Conservation (phyloP, 1,140 invertebrate genomes). For the Planococcus citri region DNA sequence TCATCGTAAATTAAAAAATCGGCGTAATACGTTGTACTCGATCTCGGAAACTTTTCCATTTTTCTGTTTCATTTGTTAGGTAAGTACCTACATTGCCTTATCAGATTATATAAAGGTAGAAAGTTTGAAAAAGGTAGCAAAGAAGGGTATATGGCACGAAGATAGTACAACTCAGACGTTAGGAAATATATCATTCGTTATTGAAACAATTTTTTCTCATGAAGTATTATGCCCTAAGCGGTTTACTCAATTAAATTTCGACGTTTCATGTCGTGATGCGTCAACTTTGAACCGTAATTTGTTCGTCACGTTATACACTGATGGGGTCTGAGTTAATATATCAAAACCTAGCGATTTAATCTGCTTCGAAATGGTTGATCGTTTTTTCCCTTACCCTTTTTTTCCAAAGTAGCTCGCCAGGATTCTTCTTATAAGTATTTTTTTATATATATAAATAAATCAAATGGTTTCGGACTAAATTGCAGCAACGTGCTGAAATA, state of each 20-base stretch:
- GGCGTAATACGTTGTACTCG: too few species aligned
- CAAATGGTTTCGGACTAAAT: neutral
- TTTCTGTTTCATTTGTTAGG: too few species aligned
- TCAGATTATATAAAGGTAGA: too few species aligned
- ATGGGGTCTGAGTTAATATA: neutral
- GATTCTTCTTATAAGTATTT: too few species aligned
- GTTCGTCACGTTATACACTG: constrained; percentile 12
- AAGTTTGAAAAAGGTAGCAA: too few species aligned
- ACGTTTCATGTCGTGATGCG: constrained; percentile 16
- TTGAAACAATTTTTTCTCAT: constrained; percentile 14
- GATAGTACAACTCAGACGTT: too few species aligned
- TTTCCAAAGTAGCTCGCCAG: neutral
- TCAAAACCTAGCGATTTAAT: constrained; percentile 12
- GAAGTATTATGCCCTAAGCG: constrained; percentile 1
- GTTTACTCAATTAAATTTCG: constrained; percentile 20
- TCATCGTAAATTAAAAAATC: too few species aligned
- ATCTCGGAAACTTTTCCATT: too few species aligned
- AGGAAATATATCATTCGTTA: neutral
- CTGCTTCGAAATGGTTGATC: neutral
- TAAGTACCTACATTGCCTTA: too few species aligned
- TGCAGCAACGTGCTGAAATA: neutral
- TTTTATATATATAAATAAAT: neutral
- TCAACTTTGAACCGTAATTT: constrained; percentile 18
- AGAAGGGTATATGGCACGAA: too few species aligned
- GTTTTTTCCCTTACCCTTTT: neutral